Evolutionary conservation across 2,113 vertebrate genomes (phyloP).

Genomic region (Rhynchomys soricoides): DNA sequence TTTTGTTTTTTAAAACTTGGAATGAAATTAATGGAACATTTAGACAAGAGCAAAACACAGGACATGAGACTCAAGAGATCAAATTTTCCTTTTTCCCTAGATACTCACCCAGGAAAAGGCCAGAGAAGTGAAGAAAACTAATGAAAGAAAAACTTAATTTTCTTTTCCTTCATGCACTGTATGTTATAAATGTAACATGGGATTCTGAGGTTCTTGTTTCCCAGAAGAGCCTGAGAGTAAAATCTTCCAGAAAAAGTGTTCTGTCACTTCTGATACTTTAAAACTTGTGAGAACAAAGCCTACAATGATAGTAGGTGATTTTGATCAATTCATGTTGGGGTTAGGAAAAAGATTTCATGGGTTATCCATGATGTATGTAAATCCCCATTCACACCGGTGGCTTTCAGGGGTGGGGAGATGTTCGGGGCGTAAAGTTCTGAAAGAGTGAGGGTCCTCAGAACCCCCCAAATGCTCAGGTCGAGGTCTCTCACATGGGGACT

Average conservation of each 20-base stretch:
- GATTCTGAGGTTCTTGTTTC: constrained; percentile 34
- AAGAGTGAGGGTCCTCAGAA: background rate
- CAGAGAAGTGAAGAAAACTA: background rate
- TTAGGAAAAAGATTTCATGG: background rate
- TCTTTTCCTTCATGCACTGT: constrained; percentile 16
- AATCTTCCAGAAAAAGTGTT: constrained; percentile 19
- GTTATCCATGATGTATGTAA: background rate
- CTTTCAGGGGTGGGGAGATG: background rate
- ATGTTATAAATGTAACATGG: constrained; percentile 1
- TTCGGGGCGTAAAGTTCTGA: background rate
- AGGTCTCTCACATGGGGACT: background rate
- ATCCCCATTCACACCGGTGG: background rate
- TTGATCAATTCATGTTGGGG: background rate
- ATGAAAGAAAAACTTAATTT: constrained; percentile 16
- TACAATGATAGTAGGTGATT: background rate
- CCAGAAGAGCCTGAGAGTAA: constrained; percentile 43
- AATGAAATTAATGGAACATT: constrained; percentile 70
- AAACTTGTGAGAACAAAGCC: background rate
- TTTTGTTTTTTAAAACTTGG: background rate
- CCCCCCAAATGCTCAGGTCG: background rate
- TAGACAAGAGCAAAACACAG: constrained; percentile 68
- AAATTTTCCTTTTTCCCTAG: constrained; percentile 71
- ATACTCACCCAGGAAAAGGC: constrained; percentile 59
- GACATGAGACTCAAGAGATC: constrained; percentile 72
- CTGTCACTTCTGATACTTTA: background rate